Evolutionary conservation across 2,113 vertebrate species (phyloP).

Genomic region (Heloderma charlesbogerti): DNA sequence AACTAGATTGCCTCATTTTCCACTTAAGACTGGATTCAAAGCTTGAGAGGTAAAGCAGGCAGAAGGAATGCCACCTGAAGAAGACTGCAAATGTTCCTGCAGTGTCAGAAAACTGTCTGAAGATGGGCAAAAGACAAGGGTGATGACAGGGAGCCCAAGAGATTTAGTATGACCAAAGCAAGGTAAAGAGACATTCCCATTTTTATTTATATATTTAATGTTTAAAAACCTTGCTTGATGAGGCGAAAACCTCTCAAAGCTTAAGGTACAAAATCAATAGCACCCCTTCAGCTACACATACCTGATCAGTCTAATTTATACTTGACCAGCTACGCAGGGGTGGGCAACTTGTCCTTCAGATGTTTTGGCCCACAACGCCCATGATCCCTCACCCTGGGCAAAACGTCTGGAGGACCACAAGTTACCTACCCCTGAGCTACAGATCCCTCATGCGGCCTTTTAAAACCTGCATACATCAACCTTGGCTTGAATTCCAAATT

Average conservation of each 20-base stretch:
- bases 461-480: background rate
- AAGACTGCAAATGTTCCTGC: background rate
- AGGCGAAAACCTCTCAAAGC: background rate
- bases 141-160: background rate
- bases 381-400: no score
- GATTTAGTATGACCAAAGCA: no score
- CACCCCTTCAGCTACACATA: no score
- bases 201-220: background rate
- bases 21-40: background rate
- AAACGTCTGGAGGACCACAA: no score
- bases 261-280: no score
- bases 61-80: background rate
- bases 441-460: background rate
- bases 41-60: background rate
- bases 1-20: background rate
- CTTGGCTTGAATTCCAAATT: background rate
- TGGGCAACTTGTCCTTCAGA: no score
- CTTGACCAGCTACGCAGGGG: no score
- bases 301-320: no score
- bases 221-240: background rate
- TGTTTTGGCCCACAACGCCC: no score
- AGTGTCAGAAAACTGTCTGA: background rate
- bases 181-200: background rate
- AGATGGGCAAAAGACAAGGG: background rate
- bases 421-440: no score